Evolutionary conservation across 2,113 vertebrate genomes (phyloP), one percentile per base, ranked within the genome.

Genomic region (Apteryx owenii): DNA sequence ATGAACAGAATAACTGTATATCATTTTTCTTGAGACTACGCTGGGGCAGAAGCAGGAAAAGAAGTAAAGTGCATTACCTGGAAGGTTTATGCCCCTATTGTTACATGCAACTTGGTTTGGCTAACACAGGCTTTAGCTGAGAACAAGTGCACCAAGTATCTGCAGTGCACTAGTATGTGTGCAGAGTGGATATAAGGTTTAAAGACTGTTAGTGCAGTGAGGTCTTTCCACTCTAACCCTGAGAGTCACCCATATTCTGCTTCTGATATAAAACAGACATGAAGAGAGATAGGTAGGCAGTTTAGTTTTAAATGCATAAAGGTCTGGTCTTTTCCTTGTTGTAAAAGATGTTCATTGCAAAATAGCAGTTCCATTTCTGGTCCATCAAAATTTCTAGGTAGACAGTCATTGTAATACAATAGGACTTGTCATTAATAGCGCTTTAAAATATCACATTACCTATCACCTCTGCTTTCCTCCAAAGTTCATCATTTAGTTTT

Each of bases 371-470:
- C 15, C 0, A 0, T 25, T 82, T 66, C 26, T 72, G 53, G 85
- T 69, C 81, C 5, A 6, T 29, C 23, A 53, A 14, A 58, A 53
- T 76, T 78, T 12, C 56, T 29, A 53, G 51, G 48, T 53, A 28
- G n/a, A 5, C 0, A 0, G 40, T 42, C 8, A 1, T 12, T 71
- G 25, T 71, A 91, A 89, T n/a, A 69, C 54, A 70, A 9, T 68
- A 56, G 21, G 2, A 1, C 7, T 86, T 56, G 10, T 46, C 78
- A 71, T 62, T 76, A 86, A 75, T 9, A 78, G 14, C 21, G 18
- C 51, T 93, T 92, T 72, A 61, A 92, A 90, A 84, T 56, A 75
- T 6, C 58, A 19, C 0, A 6, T 71, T 81, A 42, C 51, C 92
- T 86, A 69, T 76, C 69, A 72, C 51, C 31, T 89, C 64, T 60